Base-by-base conservation (phyloP, 2,113 vertebrate species). In the Euleptes europaea region DNA sequence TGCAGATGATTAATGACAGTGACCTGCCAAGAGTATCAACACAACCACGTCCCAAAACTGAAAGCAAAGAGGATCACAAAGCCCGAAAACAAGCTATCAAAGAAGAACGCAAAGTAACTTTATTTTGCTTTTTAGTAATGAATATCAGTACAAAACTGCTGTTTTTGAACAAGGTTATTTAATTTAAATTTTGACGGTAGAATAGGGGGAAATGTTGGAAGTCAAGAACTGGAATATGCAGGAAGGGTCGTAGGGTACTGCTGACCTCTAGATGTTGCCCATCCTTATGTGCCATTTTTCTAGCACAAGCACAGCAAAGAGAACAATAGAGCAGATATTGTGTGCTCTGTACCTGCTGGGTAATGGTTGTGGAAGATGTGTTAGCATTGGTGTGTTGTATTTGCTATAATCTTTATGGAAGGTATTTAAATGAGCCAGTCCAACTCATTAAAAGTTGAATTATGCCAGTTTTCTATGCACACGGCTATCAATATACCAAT, bases 81-180 rank as follows among this genome's bases (percentile, higher is more conserved):
- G 94, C 94, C 0, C 96, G 99, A 63, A 99, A 99, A 81, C 97
- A 97, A 88, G 96, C 97, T 23, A 89, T 99, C 86, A 99, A 96
- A 84, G 97, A 97, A 12, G 98, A 99, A 71, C 89, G 98, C 82
- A 99, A 98, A 97, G 99, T 99, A 71, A 90, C n/a, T 35, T 26
- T 3, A 2, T 42, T 8, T 75, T 51, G 49, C 26, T 17, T 44
- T 40, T 65, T 12, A 28, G 23, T 31, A n/a, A 69, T 69, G 23
- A 63, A 9, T 63, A 14, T 49, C 1, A 26, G 13, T 51, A 71
- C 35, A 35, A 57, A 71, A 21, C 15, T 5, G 7, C 38, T 71
- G 70, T 60, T 57, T 75, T 69, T 23, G 1, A 28, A 5, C 6
- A 78, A 13, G 28, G 4, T 51, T 35, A 76, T 63, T 63, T 63